phyloP scores from a whole-genome alignment of 2,888 invertebrate species.

The Athetis lepigone region DNA sequence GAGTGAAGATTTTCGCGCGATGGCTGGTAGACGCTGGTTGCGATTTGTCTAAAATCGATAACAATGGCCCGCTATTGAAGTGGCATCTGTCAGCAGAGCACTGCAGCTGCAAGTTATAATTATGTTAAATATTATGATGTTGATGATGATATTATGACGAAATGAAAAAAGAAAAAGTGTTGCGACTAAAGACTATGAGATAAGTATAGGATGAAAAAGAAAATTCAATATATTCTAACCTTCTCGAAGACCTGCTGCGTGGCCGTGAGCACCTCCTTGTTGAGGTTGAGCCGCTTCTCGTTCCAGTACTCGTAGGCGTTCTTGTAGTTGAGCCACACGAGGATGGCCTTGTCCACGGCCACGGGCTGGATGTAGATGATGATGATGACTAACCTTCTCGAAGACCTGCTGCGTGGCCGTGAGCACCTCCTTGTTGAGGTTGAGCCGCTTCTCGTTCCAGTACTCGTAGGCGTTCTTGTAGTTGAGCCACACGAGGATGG shows the following conservation, averaged over 20 bases:
- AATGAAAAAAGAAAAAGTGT: too few species aligned
- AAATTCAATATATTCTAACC: too few species aligned
- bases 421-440: constrained; percentile 96
- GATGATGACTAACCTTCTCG: constrained; percentile 78
- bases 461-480: constrained; percentile 99
- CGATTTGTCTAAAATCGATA: too few species aligned
- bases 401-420: constrained; percentile 93
- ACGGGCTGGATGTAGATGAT: constrained; percentile 97
- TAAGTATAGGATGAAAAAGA: too few species aligned
- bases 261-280: constrained; percentile 95
- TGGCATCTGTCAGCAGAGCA: too few species aligned
- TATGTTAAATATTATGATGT: too few species aligned
- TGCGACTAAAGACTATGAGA: too few species aligned
- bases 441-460: constrained; percentile 99
- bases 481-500: constrained; percentile 99
- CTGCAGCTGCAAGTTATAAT: too few species aligned
- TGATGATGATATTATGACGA: too few species aligned
- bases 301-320: constrained; percentile 99
- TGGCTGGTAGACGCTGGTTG: too few species aligned
- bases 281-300: constrained; percentile 97
- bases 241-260: constrained; percentile 92
- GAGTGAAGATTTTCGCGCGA: too few species aligned
- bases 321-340: constrained; percentile 99
- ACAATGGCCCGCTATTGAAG: too few species aligned
- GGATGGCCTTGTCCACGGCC: constrained; percentile 99